Base-by-base conservation (phyloP, 2,797 vertebrate species). In the Siniperca obscura region DNA sequence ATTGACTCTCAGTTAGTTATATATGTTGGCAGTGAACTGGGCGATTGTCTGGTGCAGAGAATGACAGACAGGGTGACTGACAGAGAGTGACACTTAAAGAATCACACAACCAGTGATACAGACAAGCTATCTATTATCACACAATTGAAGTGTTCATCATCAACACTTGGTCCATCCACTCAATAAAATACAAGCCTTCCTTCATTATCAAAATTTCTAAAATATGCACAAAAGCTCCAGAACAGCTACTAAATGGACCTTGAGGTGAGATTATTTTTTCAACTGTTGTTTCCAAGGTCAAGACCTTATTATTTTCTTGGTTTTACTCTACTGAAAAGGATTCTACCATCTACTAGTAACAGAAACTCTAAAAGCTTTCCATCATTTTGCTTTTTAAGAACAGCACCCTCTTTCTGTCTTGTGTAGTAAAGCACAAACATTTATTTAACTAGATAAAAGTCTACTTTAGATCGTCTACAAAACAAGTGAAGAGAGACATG, bases 11-110 rank as follows among this genome's bases (percentile, higher is more conserved):
- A 38, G 74, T 72, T 19, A 73, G 68, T 84, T 78, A 70, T 89
- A 89, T 84, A 77, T 80, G 74, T 81, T 85, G 70, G 89, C 85
- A 75, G 80, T 84, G 74, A 91, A 87, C 60, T 67, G 80, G 19
- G 3, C 38, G 65, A 89, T 86, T 91, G 89, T 92, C 53, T 56
- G n/a, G 77, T 42, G 46, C 17, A 59, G 55, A 74, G 65, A 70
- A 69, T 82, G 74, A 82, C 61, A 50, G 80, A 78, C 52, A 27
- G 70, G 36, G 55, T 60, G 72, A 79, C 64, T 56, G 70, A 79
- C 59, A 52, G 70, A 69, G 44, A 21, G 52, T 76, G 53, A 74
- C 75, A 67, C 61, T 81, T 72, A 82, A 74, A 73, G 27, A 74
- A 22, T 62, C 19, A 36, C 70, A 73, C 42, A 74, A 17, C 30